These are phyloP conservation scores for Dicentrarchus labrax DNA, from an alignment of 2,113 vertebrate genomes.

Conservation along the genomic window DNA sequence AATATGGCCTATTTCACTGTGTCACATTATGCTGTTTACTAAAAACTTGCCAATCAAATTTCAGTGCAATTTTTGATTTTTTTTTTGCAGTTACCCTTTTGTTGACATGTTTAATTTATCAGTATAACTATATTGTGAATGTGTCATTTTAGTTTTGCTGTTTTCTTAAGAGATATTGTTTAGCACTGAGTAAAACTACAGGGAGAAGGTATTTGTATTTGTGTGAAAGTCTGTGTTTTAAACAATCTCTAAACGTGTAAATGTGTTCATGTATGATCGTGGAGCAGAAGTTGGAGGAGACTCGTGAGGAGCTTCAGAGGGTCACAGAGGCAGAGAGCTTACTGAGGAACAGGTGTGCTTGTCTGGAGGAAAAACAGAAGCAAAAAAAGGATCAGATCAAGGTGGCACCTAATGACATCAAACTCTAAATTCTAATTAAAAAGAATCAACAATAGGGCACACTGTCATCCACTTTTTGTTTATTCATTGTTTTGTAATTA, in stretches of 20 bases:
- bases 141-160: no score
- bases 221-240: background rate
- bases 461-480: background rate
- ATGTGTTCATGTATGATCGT: conserved; percentile 4
- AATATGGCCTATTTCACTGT: no score
- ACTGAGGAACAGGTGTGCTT: conserved; percentile 73
- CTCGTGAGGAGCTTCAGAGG: conserved; percentile 78
- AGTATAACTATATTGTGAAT: no score
- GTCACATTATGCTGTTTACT: no score
- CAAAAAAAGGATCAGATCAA: conserved; percentile 70
- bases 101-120: no score
- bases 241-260: background rate
- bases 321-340: conserved; percentile 65
- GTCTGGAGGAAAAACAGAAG: conserved; percentile 75
- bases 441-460: background rate
- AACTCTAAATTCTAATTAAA: background rate
- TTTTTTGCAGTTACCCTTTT: no score
- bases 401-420: conserved; percentile 43
- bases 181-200: background rate
- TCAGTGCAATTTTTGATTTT: no score
- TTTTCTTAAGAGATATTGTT: no score
- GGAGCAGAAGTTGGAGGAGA: conserved; percentile 82
- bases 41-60: no score
- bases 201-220: background rate
- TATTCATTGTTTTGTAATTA: background rate